Evolutionary conservation across 2,888 invertebrate species (phyloP).

Genomic region (Zele albiditarsus): DNA sequence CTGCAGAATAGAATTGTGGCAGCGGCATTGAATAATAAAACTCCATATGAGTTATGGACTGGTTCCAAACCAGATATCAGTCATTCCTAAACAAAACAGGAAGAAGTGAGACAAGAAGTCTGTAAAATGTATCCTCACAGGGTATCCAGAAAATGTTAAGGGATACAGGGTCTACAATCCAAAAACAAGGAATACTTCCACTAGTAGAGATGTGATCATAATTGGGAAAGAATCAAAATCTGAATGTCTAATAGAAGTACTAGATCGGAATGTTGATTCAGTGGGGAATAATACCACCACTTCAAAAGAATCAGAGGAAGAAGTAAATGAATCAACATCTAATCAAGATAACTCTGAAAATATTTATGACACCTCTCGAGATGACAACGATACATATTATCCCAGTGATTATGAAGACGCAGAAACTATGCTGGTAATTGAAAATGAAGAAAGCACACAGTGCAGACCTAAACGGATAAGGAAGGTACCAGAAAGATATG

Average conservation of each 20-base stretch:
- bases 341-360: no score
- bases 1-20: slow-evolving; percentile 52
- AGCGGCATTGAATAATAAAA: slow-evolving; percentile 46
- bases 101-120: slow-evolving; percentile 45
- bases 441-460: no score
- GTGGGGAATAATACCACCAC: neutral
- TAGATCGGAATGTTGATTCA: neutral
- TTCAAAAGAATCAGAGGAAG: no score
- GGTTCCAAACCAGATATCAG: slow-evolving; percentile 60
- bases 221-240: neutral
- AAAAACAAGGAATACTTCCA: neutral
- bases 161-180: slow-evolving; percentile 45
- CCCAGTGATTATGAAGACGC: no score
- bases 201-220: neutral
- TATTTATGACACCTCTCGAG: no score
- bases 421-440: no score
- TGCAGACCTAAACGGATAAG: no score
- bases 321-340: no score
- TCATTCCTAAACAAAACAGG: slow-evolving; percentile 60
- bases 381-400: no score
- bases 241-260: no score
- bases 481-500: neutral
- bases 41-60: slow-evolving; percentile 66
- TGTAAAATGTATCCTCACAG: slow-evolving; percentile 41
- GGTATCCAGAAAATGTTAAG: slow-evolving; percentile 48